A percentile compares a stretch with the other conserved stretches of the same genome.
Evolutionary conservation across 2,113 vertebrate species (phyloP).

Genomic region (Rhynchomys soricoides): DNA sequence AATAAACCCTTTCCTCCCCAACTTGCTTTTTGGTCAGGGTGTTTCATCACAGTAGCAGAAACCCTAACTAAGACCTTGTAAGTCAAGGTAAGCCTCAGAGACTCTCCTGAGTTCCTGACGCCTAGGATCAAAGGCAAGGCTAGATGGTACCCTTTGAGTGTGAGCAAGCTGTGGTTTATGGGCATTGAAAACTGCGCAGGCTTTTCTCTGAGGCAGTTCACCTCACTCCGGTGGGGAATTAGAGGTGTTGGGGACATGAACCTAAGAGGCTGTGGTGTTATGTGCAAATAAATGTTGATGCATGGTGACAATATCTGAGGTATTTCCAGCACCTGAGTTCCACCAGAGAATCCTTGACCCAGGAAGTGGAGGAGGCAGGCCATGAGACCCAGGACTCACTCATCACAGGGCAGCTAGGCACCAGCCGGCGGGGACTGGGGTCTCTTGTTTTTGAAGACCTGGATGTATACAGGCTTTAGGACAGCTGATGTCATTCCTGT

Average conservation of each 20-base stretch:
- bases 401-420: neutral
- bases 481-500: neutral
- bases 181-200: neutral
- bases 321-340: neutral
- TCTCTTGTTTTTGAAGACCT: neutral
- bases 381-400: neutral
- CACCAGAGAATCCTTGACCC: neutral
- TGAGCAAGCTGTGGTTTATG: neutral
- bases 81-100: neutral
- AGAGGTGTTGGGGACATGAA: neutral
- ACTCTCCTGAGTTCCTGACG: neutral
- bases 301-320: neutral
- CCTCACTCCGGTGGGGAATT: neutral
- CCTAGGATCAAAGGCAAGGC: neutral
- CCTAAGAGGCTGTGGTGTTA: neutral
- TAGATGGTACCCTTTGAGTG: neutral
- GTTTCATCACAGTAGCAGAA: neutral
- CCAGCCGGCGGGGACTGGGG: neutral
- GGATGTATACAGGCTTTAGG: neutral
- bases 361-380: neutral
- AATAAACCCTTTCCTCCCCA: neutral
- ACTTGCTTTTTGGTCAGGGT: neutral
- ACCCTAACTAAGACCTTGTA: neutral
- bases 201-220: neutral
- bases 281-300: conserved; percentile 31